A percentile compares a stretch with the other conserved stretches of the same genome.
These are phyloP conservation scores for Drymodes brunneopygia DNA, from an alignment of 2,113 vertebrate genomes.

Conservation along the genomic window DNA sequence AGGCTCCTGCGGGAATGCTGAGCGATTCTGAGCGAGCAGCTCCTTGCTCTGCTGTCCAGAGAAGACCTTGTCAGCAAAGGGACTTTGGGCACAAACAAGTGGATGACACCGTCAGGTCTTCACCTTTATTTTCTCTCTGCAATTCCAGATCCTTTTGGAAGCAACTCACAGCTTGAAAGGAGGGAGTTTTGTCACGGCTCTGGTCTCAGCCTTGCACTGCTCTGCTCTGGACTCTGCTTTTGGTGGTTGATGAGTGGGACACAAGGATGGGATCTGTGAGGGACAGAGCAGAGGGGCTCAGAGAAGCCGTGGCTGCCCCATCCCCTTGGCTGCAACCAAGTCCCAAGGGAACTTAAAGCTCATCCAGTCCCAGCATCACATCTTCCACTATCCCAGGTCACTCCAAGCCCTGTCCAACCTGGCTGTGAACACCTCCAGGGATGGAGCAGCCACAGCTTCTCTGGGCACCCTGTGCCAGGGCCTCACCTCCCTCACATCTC, in stretches of 20 bases:
- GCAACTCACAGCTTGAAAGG: not conserved
- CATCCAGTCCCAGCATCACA: not conserved
- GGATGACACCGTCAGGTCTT: not conserved
- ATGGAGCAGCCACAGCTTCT: not conserved
- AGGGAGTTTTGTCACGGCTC: rapidly evolving
- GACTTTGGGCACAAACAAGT: not conserved
- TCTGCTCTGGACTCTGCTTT: not conserved
- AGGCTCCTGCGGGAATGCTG: not conserved
- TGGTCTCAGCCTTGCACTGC: not conserved
- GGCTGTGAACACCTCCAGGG: not conserved
- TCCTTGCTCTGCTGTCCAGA: not conserved
- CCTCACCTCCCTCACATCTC: not conserved
- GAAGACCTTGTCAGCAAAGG: not conserved
- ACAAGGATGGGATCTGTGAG: rapidly evolving
- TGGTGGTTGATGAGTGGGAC: not conserved
- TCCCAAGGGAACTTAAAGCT: not conserved
- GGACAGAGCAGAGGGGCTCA: not conserved
- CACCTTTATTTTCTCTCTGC: not conserved
- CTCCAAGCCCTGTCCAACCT: rapidly evolving
- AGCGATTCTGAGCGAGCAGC: not conserved
- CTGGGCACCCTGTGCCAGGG: not conserved
- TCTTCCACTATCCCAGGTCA: rapidly evolving
- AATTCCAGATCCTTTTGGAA: not conserved
- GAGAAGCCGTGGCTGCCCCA: not conserved
- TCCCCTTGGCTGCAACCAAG: not conserved